phyloP scores from a whole-genome alignment of 2,797 vertebrate genomes.

The Darevskia mixta region DNA sequence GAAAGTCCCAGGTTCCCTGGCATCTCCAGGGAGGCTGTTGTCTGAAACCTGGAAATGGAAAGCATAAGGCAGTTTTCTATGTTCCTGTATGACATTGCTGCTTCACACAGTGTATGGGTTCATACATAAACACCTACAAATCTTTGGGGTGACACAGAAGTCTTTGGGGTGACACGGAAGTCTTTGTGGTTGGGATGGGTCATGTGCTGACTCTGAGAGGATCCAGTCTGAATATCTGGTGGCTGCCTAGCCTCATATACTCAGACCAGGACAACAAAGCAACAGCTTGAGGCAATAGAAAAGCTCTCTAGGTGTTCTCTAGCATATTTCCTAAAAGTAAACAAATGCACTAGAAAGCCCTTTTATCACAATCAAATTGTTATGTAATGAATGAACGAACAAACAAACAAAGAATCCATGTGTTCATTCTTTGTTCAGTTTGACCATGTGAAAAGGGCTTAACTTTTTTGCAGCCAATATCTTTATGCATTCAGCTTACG shows the following conservation, averaged over 20 bases:
- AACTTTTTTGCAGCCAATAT: not conserved
- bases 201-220: not conserved
- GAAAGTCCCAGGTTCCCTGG: too few species aligned
- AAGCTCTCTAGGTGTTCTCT: not conserved
- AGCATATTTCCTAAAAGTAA: not conserved
- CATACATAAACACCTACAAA: not conserved
- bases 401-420: not conserved
- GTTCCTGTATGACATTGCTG: not conserved
- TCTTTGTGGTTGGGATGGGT: too few species aligned
- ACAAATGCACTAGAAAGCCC: not conserved
- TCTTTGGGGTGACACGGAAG: not conserved
- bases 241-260: not conserved
- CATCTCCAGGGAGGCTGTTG: too few species aligned
- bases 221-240: not conserved
- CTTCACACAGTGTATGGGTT: not conserved
- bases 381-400: not conserved
- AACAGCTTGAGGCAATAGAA: not conserved
- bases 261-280: not conserved
- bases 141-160: too few species aligned
- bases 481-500: not conserved
- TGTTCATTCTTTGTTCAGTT: not conserved
- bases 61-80: too few species aligned
- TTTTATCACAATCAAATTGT: not conserved
- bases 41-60: too few species aligned
- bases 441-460: not conserved